Conservation (phyloP, 2,888 invertebrate species). For the Euzophera pinguis region DNA sequence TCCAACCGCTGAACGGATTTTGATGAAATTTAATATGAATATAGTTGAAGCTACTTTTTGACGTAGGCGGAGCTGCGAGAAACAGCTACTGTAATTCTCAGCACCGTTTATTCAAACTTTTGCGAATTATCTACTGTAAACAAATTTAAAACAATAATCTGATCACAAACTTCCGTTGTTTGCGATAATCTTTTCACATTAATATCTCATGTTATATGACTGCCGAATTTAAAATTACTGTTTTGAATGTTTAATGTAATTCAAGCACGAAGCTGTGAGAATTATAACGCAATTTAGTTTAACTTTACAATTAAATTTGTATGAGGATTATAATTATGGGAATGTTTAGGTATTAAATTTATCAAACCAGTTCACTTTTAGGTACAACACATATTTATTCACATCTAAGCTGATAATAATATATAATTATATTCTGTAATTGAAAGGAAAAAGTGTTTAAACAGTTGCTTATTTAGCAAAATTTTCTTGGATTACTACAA, state of each 20-base stretch:
- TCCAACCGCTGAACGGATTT: too few relatives aligned
- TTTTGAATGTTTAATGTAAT: constrained; percentile 19
- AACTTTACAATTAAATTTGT: not conserved
- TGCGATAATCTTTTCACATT: constrained; percentile 29
- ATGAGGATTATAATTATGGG: constrained; percentile 13
- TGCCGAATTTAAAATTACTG: constrained; percentile 22
- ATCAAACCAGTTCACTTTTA: constrained; percentile 8
- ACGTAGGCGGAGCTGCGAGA: too few relatives aligned
- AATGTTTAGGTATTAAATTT: constrained; percentile 21
- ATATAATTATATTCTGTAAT: not conserved
- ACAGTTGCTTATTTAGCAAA: too few relatives aligned
- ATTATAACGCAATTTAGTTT: constrained; percentile 1
- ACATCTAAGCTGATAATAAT: too few relatives aligned
- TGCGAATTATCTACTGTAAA: too few relatives aligned
- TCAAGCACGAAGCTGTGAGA: constrained; percentile 3
- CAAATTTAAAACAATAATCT: constrained; percentile 21
- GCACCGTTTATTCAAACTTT: too few relatives aligned
- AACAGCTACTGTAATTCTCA: too few relatives aligned
- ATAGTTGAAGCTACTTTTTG: too few relatives aligned
- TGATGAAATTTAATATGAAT: too few relatives aligned
- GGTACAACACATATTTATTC: not conserved
- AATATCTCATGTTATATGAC: constrained; percentile 22
- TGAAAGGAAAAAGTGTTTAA: too few relatives aligned
- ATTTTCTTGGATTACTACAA: too few relatives aligned
- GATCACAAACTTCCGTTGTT: constrained; percentile 29